Conservation (phyloP, 2,888 invertebrate genomes). For the Eutolmus rufibarbis region DNA sequence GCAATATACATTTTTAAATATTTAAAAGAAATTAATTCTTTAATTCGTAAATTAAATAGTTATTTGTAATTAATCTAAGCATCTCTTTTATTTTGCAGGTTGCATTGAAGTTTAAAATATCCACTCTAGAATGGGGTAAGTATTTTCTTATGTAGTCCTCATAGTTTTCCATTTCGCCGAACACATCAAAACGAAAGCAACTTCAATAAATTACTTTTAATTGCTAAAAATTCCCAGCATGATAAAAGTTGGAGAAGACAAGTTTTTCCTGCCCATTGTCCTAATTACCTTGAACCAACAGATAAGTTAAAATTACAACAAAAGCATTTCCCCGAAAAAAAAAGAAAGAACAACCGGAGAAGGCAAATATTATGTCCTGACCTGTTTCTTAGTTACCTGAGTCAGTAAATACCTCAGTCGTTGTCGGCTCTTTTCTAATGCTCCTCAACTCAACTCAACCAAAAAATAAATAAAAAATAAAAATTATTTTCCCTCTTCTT, state of each 20-base stretch:
- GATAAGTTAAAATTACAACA: background rate
- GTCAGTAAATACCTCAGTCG: background rate
- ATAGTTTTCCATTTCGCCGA: background rate
- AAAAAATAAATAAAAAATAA: background rate
- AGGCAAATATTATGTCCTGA: background rate
- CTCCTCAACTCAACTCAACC: background rate
- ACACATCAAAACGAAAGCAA: background rate
- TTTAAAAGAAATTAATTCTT: background rate
- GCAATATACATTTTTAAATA: background rate
- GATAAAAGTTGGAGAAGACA: background rate
- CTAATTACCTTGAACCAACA: background rate
- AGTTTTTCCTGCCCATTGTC: background rate
- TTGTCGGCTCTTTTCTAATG: background rate
- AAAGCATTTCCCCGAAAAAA: background rate
- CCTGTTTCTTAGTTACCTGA: background rate
- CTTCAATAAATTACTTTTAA: background rate
- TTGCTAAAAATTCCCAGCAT: background rate
- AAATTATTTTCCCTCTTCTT: background rate
- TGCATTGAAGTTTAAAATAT: background rate
- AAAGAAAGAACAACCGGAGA: background rate
- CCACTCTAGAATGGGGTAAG: background rate
- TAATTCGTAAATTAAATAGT: background rate
- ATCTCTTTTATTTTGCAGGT: background rate
- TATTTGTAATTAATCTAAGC: background rate
- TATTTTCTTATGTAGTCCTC: background rate